Evolutionary conservation across 1,140 invertebrate species (phyloP).

Genomic region (Rhopalosiphum maidis): DNA sequence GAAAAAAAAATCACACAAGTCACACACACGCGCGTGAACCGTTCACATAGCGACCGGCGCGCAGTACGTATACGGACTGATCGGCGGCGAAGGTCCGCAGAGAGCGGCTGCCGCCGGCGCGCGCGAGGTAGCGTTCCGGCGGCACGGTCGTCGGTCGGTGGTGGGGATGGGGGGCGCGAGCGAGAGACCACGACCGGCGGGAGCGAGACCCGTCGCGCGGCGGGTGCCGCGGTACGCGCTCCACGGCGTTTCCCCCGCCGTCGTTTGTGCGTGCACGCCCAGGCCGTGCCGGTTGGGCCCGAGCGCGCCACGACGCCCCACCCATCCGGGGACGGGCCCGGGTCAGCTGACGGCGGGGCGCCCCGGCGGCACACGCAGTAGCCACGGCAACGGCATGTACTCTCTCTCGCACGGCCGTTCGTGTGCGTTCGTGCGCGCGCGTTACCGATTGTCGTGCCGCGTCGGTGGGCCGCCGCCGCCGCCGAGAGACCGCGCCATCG

Average conservation of each 20-base stretch:
- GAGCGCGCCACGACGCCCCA: conserved; percentile 12
- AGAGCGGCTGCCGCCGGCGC: conserved; percentile 68
- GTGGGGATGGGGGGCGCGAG: neutral
- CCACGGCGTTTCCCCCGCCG: conserved; percentile 53
- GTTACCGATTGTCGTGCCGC: neutral
- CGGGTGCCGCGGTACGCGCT: conserved; percentile 45
- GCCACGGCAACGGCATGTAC: conserved; percentile 62
- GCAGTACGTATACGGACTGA: conserved; percentile 70
- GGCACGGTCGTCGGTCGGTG: conserved; percentile 62
- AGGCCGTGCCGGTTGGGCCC: conserved; percentile 26
- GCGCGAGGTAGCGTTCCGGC: conserved; percentile 73
- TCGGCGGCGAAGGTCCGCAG: conserved; percentile 77
- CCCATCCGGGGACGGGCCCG: conserved; percentile 54
- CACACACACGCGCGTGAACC: conserved; percentile 53
- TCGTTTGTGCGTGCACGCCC: neutral
- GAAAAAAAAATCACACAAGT: conserved; percentile 56
- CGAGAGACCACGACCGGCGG: conserved; percentile 76
- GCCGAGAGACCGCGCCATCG: conserved; percentile 29
- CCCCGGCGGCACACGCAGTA: conserved; percentile 63
- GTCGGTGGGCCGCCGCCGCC: neutral
- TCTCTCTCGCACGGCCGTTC: neutral
- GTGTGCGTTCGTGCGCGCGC: neutral
- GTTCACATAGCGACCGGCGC: conserved; percentile 75
- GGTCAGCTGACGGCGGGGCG: conserved; percentile 52
- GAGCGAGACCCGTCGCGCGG: conserved; percentile 33